Base-by-base conservation (phyloP, 2,888 invertebrate species). In the Acanthosepion pharaonis region DNA sequence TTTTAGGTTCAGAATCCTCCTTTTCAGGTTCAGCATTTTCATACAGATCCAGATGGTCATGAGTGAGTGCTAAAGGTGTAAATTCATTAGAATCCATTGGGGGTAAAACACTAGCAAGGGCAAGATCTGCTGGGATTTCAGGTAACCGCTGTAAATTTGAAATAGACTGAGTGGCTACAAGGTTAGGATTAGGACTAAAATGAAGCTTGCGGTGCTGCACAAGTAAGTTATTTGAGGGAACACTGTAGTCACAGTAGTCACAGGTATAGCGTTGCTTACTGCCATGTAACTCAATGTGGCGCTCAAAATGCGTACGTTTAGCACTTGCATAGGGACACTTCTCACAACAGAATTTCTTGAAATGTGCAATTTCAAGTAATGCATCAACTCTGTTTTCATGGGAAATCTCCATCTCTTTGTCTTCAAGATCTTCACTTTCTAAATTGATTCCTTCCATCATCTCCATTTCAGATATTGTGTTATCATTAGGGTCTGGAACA, bases 241-340 rank as follows among this genome's bases (percentile, higher is more conserved):
- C 99, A 4, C 99, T 98, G 97, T 99, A 99, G 97, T 99, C 99
- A 97, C 99, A 99, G 92, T 98, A 98, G 96, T 98, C 98, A 97
- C 99, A 99, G 96, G 98, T 98, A 97, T 98, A 99, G 95, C 98
- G 98, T 97, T 99, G 98, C 96, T 98, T 98, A 0, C 98, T 98
- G 8, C 99, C 99, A 97, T 99, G 99, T 93, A 99, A 97, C 42
- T 98, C 98, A 96, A 98, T 97, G 97, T 99, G 99, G 53, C 98
- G 98, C 97, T 98, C 98, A 97, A 98, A 99, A 97, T 99, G 98
- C 96, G 98, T 98, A 91, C 98, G 98, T 97, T 99, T 99, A 96
- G 98, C 98, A 97, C 99, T 99, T 0, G 98, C 98, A 93, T 98
- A 98, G 0, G 99, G 99, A 97, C 99, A 99, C 97, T 98, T 97